Base-by-base conservation (phyloP, 2,888 invertebrate genomes). In the Acronicta aceris region DNA sequence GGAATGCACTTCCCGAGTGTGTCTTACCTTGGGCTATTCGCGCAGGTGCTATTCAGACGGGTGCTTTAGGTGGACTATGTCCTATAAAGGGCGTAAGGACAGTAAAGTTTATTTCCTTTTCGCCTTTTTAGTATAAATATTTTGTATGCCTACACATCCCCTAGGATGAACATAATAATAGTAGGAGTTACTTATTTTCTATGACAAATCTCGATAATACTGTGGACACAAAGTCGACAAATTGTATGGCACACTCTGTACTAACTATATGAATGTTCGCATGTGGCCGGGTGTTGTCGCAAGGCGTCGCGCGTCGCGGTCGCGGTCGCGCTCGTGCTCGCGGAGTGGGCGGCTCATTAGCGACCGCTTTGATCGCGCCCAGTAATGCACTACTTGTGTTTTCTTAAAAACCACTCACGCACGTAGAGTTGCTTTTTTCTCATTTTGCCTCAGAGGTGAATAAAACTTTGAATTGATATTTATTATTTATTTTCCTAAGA, bases 381-480 rank as follows among this genome's bases (percentile, higher is more conserved):
- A 49, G 66, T 79, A 79, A 82, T 82, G 80, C 77, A 76, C 75
- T 74, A 82, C 80, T 78, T 70, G 68, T 72, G 71, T 78, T 79
- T 81, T 74, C 76, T 76, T 76, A 73, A 67, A 73, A 67, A 55
- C 57, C 65, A 69, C 61, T 71, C 52, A 63, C 59, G 51, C 13
- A 67, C 36, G 16, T 41, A 12, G 17, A 46, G 30, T 49, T 43
- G 47, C 42, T 43, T 67, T 54, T 48, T 48, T 54, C 54, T 73
- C 17, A 51, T 73, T 68, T 68, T 30, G 16, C 27, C 16, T 45
- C 47, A 59, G 51, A 42, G 52, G 15, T 10, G 33, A 41, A 43
- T 69, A 36, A 49, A n/a, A 46, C 33, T 16, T 15, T 21, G 7
- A 15, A 15, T 46, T 59, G 12, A 41, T 33, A 12, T 33, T 33